Evolutionary conservation across 2,888 invertebrate genomes (phyloP), one percentile per base, ranked within the genome.

Genomic region (Scelioninae gen. 1): DNA sequence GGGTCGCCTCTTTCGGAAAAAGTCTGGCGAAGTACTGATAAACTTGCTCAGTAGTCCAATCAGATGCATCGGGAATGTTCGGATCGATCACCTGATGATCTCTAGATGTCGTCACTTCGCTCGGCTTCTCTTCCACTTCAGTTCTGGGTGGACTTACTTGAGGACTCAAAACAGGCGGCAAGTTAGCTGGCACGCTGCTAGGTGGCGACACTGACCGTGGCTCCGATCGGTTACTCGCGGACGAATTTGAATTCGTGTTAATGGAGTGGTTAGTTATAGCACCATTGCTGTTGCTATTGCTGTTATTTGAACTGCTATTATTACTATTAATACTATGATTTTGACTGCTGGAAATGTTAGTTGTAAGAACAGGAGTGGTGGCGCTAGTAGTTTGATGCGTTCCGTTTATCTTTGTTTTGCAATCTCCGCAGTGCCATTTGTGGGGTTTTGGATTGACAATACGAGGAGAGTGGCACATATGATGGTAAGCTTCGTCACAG

Each of bases 401-500:
- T 15, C 76, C 55, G 31, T 66, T n/a, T n/a, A n/a, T n/a, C n/a
- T 79, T 2, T 66, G 58, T 15, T 79, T 71, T 78, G 86, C 96
- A 96, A 84, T 95, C 95, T 69, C 94, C 94, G 88, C 96, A 96
- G 77, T 95, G 94, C 96, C 96, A 96, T 86, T 95, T 93, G 89
- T 94, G 94, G 11, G 94, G 93, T 89, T 94, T 94, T 5, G 93
- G 92, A 11, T 85, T 76, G 23, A 87, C 82, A 82, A 96, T 93
- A 51, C 94, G 94, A 5, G 97, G 97, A 40, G 94, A 93, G 88
- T 97, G 98, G 89, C 98, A 98, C 38, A 94, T 93, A 82, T 95
- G 94, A 91, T 98, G 98, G 90, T 96, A 98, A 5, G 96, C 96
- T 91, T 97, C 96, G 53, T 96, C 96, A 91, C 98, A 98, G 38